Percentiles rank a stretch among this genome's conserved stretches.
Conservation (phyloP, 1,140 invertebrate genomes). For the Brachionus sp. region DNA sequence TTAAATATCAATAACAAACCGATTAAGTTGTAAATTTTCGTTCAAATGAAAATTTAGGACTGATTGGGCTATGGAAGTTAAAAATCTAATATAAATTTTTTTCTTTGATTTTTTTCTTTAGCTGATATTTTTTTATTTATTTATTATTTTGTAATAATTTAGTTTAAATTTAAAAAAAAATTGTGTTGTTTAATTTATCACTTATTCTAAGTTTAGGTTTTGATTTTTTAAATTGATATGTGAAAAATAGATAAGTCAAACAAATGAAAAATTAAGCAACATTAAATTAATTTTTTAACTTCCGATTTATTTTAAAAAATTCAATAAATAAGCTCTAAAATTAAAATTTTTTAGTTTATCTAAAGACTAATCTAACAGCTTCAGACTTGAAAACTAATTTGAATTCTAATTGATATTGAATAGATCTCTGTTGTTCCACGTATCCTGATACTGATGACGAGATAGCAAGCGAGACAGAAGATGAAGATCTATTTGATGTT, state of each 20-base stretch:
- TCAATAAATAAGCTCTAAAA: constrained; percentile 3
- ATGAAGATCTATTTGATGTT: not conserved
- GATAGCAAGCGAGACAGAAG: not conserved
- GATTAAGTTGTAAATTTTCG: not conserved
- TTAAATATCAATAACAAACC: not conserved
- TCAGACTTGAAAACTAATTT: not conserved
- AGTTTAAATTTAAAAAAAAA: not conserved
- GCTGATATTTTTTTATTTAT: not conserved
- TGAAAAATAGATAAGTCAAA: not conserved
- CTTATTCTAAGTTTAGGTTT: not conserved
- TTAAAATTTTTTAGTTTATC: not conserved
- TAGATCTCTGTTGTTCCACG: not conserved
- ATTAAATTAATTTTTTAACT: constrained; percentile 26
- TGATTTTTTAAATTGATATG: not conserved
- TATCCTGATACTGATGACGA: not conserved
- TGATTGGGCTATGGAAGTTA: not conserved
- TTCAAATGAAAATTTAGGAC: not conserved
- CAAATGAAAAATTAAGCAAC: constrained; percentile 15
- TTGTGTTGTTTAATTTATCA: not conserved
- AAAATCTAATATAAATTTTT: not conserved
- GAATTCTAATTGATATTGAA: not conserved
- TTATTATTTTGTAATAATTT: not conserved
- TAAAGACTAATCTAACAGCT: not conserved
- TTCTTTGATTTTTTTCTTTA: not conserved
- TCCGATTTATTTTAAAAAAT: not conserved